phyloP scores from a whole-genome alignment of 1,140 invertebrate genomes.

The Prorops nasuta region DNA sequence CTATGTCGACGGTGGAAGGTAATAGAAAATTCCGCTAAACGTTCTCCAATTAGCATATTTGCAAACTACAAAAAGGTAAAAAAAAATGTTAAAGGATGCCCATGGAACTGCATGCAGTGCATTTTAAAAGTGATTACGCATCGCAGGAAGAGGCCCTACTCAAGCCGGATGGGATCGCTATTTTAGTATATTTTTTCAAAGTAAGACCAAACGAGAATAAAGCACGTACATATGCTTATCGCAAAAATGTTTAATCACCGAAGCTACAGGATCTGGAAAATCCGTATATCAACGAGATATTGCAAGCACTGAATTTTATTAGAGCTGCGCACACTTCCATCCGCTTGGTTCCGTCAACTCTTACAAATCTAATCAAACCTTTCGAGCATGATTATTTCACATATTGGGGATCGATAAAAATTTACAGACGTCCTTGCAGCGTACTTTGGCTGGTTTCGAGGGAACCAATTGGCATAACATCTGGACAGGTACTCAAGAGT shows the following conservation, averaged over 20 bases:
- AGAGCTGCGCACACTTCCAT: constrained; percentile 54
- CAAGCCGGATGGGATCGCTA: constrained; percentile 58
- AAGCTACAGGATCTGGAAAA: constrained; percentile 59
- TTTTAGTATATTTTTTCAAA: constrained; percentile 63
- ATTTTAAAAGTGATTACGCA: constrained; percentile 58
- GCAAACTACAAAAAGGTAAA: background rate
- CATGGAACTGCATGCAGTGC: constrained; percentile 61
- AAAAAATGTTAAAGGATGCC: constrained; percentile 43
- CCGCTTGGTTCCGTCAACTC: constrained; percentile 50
- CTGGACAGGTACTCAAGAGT: constrained; percentile 23
- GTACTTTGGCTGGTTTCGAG: constrained; percentile 34
- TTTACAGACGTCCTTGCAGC: constrained; percentile 5
- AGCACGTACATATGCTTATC: background rate
- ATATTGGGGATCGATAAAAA: constrained; percentile 63
- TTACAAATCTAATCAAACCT: constrained; percentile 57
- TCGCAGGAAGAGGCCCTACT: constrained; percentile 60
- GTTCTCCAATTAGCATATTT: constrained; percentile 3
- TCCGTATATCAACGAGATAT: constrained; percentile 51
- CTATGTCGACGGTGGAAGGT: constrained; percentile 64
- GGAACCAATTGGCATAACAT: constrained; percentile 31
- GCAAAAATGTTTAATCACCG: too few species aligned
- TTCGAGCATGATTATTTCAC: constrained; percentile 65
- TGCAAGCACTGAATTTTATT: constrained; percentile 54
- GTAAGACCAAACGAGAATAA: constrained; percentile 32
- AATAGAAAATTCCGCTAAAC: too few species aligned